Evolutionary conservation across 1,140 invertebrate species (phyloP).

Genomic region (Drosophila quadrilineata): DNA sequence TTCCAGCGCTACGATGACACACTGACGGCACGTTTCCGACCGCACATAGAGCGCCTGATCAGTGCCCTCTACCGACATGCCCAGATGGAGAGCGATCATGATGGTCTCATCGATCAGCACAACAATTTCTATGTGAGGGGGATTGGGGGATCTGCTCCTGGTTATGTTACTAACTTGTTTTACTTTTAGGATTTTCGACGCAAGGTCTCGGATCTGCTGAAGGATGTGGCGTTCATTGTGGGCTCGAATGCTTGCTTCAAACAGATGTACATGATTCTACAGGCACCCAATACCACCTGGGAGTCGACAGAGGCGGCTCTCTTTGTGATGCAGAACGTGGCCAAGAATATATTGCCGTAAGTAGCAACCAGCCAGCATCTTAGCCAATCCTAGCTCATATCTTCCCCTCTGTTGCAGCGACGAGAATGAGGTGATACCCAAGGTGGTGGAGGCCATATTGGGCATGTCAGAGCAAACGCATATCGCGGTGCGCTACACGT

Average conservation of each 20-base stretch:
- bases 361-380: conserved; percentile 75
- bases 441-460: conserved; percentile 95
- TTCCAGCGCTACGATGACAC: conserved; percentile 93
- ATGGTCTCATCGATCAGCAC: conserved; percentile 93
- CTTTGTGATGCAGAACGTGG: conserved; percentile 97
- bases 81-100: conserved; percentile 94
- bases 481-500: conserved; percentile 93
- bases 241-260: conserved; percentile 95
- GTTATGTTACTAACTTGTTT: too few relatives aligned
- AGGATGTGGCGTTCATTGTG: conserved; percentile 98
- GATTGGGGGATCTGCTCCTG: too few relatives aligned
- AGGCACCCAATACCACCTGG: conserved; percentile 89
- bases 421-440: conserved; percentile 95
- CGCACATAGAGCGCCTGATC: conserved; percentile 94
- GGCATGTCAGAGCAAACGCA: conserved; percentile 92
- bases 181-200: conserved; percentile 90
- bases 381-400: too few relatives aligned
- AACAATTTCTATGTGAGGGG: conserved; percentile 86
- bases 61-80: conserved; percentile 92
- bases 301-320: conserved; percentile 96
- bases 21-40: conserved; percentile 90
- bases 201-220: conserved; percentile 95
- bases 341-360: conserved; percentile 97
- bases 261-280: conserved; percentile 92
- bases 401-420: conserved; percentile 84